Conservation (phyloP, 2,113 vertebrate species). For the Rousettus leschenaultii region DNA sequence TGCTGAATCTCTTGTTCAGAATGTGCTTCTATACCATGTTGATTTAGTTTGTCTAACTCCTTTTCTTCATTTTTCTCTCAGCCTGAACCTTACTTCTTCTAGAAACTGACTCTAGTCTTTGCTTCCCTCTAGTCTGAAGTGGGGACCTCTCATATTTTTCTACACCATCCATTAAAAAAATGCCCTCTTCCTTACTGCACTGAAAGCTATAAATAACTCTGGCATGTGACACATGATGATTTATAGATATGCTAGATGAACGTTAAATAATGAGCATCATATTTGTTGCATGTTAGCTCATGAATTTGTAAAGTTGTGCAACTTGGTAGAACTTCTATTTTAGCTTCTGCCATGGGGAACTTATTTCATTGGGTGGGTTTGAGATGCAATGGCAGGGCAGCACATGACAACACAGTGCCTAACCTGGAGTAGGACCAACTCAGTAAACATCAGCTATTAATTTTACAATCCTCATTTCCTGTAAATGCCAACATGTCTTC, state of each 20-base stretch:
- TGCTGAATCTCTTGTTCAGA: not conserved
- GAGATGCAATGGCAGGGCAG: not conserved
- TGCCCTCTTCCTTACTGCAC: not conserved
- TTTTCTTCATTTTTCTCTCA: not conserved
- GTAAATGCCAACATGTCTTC: not conserved
- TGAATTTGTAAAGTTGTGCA: not conserved
- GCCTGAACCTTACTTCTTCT: not conserved
- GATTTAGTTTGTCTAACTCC: too few relatives aligned
- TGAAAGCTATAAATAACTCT: not conserved
- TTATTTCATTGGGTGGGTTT: not conserved
- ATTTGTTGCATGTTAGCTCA: not conserved
- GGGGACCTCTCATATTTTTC: not conserved
- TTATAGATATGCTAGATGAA: not conserved
- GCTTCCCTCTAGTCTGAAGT: not conserved
- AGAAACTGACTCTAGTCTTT: not conserved
- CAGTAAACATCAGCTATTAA: not conserved
- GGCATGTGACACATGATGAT: not conserved
- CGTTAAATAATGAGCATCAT: not conserved
- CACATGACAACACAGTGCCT: accelerated
- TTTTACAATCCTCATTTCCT: not conserved
- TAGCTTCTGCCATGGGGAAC: not conserved
- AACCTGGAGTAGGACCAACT: accelerated
- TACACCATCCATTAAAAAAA: not conserved
- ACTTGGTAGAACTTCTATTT: not conserved
- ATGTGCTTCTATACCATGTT: not conserved